A percentile compares a stretch with the other conserved stretches of the same genome.
These are phyloP conservation scores for Cephalotes varians DNA, from an alignment of 2,888 invertebrate genomes.

Conservation along the genomic window DNA sequence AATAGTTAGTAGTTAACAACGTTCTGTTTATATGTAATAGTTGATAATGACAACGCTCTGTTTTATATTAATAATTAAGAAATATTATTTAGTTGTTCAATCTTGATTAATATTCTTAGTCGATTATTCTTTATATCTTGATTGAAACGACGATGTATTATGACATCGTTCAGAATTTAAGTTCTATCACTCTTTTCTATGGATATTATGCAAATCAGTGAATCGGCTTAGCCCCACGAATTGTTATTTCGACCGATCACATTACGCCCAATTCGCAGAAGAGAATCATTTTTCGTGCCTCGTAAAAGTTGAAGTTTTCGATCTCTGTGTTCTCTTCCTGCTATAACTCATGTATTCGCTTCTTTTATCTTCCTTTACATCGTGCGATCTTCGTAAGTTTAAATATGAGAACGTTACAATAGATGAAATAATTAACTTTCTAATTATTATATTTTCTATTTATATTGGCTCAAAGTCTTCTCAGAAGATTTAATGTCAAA, in stretches of 20 bases:
- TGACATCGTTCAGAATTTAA: not conserved
- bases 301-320: slow-evolving; percentile 11
- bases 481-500: not conserved
- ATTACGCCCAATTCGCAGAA: slow-evolving; percentile 33
- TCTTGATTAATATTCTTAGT: not conserved
- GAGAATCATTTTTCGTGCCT: not conserved
- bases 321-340: not conserved
- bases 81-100: not conserved
- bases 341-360: not conserved
- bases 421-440: not conserved
- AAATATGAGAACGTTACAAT: not conserved
- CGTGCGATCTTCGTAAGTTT: not conserved
- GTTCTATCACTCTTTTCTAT: not conserved
- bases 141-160: not conserved
- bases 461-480: not conserved
- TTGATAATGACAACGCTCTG: not conserved
- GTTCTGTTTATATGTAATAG: too few species aligned
- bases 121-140: not conserved
- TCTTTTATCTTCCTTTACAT: not conserved
- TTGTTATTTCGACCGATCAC: slow-evolving; percentile 2
- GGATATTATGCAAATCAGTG: slow-evolving; percentile 14
- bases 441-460: not conserved
- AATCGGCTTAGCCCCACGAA: not conserved
- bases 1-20: not conserved
- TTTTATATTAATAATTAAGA: not conserved